Evolutionary conservation across 2,797 vertebrate species (phyloP).

Genomic region (Chloroceryle inda): DNA sequence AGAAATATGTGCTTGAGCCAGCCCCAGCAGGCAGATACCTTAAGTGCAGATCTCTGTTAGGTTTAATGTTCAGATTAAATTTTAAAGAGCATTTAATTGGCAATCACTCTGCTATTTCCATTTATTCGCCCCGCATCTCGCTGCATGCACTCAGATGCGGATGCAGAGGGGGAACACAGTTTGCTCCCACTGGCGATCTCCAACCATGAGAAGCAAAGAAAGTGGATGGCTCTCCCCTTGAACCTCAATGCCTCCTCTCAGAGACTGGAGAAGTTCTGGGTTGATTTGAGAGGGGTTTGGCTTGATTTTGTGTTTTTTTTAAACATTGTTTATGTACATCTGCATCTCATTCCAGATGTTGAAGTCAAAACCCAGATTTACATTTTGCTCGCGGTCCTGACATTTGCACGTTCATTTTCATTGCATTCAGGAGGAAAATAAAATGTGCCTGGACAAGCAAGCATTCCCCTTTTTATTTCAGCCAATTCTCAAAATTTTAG

Average conservation of each 20-base stretch:
- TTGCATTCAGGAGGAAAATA: not conserved
- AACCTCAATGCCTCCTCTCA: not conserved
- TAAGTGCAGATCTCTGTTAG: not conserved
- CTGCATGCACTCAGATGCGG: not conserved
- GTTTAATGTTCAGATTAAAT: conserved; percentile 31
- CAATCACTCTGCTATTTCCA: not conserved
- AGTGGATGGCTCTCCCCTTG: not conserved
- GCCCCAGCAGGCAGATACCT: not conserved
- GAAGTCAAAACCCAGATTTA: not conserved
- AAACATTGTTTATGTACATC: not conserved
- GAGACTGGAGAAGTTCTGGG: not conserved
- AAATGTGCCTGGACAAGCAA: not conserved
- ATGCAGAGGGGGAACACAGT: not conserved
- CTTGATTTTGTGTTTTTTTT: not conserved
- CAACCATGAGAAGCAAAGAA: not conserved
- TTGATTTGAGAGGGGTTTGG: not conserved
- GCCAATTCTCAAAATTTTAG: not conserved
- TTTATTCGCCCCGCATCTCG: not conserved
- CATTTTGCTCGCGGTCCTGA: not conserved
- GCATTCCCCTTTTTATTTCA: not conserved
- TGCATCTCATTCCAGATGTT: not conserved
- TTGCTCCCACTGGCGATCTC: rapidly evolving
- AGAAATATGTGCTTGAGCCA: not conserved
- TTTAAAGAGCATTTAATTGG: conserved; percentile 68
- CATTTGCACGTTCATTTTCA: not conserved